phyloP scores from a whole-genome alignment of 2,797 vertebrate genomes.

The Bradypus variegatus region DNA sequence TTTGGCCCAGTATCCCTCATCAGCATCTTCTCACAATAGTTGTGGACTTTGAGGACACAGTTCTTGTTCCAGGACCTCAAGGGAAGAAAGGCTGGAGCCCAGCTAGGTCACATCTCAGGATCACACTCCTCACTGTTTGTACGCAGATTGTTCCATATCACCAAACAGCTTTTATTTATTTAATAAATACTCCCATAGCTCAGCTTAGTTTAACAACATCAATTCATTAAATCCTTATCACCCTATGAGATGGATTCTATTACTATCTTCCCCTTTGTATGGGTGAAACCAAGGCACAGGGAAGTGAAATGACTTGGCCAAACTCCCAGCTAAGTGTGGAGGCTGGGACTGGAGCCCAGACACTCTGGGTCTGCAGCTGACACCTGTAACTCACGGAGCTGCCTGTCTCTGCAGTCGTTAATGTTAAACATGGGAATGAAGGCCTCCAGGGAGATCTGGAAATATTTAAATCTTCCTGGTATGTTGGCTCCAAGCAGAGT shows the following conservation, averaged over 20 bases:
- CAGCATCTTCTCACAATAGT: background rate
- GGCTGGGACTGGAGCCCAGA: background rate
- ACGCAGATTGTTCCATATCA: background rate
- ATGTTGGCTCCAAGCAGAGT: background rate
- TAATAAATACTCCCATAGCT: background rate
- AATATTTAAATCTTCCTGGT: background rate
- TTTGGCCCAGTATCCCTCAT: background rate
- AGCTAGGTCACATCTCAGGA: background rate
- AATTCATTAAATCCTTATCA: background rate
- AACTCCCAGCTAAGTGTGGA: background rate
- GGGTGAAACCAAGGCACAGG: background rate
- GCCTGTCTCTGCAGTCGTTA: background rate
- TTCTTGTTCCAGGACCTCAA: background rate
- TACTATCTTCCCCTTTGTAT: background rate
- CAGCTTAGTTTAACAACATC: constrained; percentile 2
- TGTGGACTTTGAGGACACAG: constrained; percentile 3
- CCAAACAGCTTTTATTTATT: constrained; percentile 26
- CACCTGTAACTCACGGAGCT: fast-evolving
- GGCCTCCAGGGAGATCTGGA: background rate
- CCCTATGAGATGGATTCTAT: background rate
- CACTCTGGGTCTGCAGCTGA: background rate
- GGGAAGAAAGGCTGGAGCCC: background rate
- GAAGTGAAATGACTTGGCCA: background rate
- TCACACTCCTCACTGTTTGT: background rate
- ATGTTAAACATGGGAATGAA: background rate